Conservation (phyloP, 2,888 invertebrate genomes). For the Trichopoda pennipes region DNA sequence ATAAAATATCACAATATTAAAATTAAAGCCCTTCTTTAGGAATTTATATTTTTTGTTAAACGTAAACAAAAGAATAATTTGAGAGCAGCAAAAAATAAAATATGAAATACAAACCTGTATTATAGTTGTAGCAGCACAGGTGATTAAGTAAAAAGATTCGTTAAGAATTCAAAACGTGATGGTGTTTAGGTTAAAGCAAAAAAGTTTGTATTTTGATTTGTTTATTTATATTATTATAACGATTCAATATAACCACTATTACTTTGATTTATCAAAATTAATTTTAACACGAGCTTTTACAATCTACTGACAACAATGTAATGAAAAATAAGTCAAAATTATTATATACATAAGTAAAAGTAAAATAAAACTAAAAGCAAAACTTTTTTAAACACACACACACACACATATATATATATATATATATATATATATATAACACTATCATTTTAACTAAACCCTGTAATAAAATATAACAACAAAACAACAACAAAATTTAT, state of each 20-base stretch:
- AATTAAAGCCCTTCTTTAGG: not conserved
- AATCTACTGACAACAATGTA: no score
- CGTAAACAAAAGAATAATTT: not conserved
- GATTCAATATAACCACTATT: no score
- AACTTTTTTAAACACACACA: no score
- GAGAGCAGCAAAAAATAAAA: not conserved
- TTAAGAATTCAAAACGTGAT: constrained; percentile 58
- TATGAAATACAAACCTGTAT: constrained; percentile 16
- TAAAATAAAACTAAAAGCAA: no score
- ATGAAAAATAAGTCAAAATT: no score
- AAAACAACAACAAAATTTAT: not conserved
- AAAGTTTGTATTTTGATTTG: not conserved
- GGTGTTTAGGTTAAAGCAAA: not conserved
- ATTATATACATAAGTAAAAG: no score
- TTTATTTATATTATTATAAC: not conserved
- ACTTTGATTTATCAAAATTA: no score
- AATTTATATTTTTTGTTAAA: constrained; percentile 20
- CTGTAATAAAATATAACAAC: not conserved
- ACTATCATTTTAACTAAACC: no score
- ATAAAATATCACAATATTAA: no score
- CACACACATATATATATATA: no score
- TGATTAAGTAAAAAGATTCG: constrained; percentile 38
- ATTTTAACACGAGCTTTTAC: no score
- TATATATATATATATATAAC: no score
- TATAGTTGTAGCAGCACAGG: constrained; percentile 17